Percentiles rank a stretch among this genome's conserved stretches.
Evolutionary conservation across 2,888 invertebrate species (phyloP).

Genomic region (Hecatera dysodea): DNA sequence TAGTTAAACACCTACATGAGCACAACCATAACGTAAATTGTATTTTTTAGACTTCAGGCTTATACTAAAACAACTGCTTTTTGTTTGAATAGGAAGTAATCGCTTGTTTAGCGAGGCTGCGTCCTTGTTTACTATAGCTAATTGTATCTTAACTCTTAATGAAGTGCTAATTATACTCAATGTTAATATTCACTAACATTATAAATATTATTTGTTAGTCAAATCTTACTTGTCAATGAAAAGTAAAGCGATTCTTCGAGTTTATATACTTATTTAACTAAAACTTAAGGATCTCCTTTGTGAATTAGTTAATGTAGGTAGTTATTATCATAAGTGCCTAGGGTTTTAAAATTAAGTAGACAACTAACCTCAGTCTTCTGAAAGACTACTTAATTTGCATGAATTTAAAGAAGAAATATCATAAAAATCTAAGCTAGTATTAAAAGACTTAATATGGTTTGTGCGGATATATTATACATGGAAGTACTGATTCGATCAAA

Average conservation of each 20-base stretch:
- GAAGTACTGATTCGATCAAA: not conserved
- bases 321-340: not conserved
- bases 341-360: not conserved
- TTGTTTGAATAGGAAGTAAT: conserved; percentile 29
- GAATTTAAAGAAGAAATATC: not conserved
- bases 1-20: conserved; percentile 2
- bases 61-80: conserved; percentile 7
- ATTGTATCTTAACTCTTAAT: conserved; percentile 32
- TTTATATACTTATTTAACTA: too few species aligned
- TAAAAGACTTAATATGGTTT: not conserved
- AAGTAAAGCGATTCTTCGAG: not conserved
- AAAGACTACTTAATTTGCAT: not conserved
- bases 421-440: not conserved
- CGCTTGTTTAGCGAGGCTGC: conserved; percentile 9
- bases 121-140: conserved; percentile 29
- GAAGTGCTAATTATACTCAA: conserved; percentile 9
- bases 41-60: not conserved
- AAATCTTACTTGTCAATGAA: not conserved
- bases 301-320: not conserved
- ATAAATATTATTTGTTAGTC: not conserved
- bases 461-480: not conserved
- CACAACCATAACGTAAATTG: conserved; percentile 1
- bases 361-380: not conserved
- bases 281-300: not conserved
- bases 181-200: conserved; percentile 10